Base-by-base conservation (phyloP, 1,140 invertebrate species). In the Charaxes varanes region DNA sequence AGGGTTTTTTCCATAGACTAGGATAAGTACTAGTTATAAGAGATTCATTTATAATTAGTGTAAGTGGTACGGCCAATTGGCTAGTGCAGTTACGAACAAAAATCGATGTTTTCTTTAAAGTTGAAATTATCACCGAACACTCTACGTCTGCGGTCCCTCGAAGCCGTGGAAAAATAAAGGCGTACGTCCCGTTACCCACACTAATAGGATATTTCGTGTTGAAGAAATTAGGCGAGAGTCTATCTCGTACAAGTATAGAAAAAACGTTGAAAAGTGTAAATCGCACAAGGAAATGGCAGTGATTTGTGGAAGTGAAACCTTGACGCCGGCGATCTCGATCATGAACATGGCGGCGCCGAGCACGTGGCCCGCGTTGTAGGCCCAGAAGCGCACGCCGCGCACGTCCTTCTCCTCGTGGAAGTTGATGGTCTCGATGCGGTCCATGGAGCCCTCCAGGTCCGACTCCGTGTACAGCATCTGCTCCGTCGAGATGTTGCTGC, bases 331-430 rank as follows among this genome's bases (percentile, higher is more conserved):
- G 49, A 99, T 99, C 88, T 99, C 98, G 40, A 99, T 97, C 96
- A 99, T 99, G 70, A 99, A 99, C 98, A 99, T 99, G 14, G 97
- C 97, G 4, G 98, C 98, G 0, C 98, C 98, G 0, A 99, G 83
- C 0, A 99, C 98, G 84, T 99, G 98, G 0, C 98, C 98, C 1
- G 97, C 98, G 80, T 98, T 97, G 77, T 99, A 99, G 1, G 97
- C 97, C 94, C 97, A 99, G 82, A 99, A 98, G 60, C 95, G 92
- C 0, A 99, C 92, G 3, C 98, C 98, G 62, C 95, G 93, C 0
- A 99, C 93, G 67, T 99, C 98, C 62, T 97, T 97, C 80, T 99
- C 96, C 85, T 99, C 97, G 57, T 99, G 97, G 66, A 99, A 99
- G 84, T 99, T 98, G 2, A 99, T 93, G 0, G 95, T 97, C 85